Evolutionary conservation across 2,797 vertebrate genomes (phyloP).

Genomic region (Sebastes baramenuke): DNA sequence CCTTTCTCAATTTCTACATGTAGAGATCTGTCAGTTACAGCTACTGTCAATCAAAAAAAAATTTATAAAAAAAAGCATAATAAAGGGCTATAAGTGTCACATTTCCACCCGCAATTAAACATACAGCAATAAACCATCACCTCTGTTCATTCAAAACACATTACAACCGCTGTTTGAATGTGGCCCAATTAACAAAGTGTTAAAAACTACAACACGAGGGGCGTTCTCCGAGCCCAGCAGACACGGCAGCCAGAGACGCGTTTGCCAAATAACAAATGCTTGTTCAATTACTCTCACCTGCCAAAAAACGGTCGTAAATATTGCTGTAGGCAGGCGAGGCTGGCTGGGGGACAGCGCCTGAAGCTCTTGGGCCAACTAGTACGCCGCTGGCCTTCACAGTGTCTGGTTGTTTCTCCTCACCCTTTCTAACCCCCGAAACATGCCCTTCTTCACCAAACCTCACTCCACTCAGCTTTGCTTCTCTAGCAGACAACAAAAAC

Average conservation of each 20-base stretch:
- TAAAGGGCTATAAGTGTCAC: not conserved
- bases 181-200: conserved; percentile 66
- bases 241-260: conserved; percentile 48
- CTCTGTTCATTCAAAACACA: conserved; percentile 35
- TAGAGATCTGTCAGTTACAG: not conserved
- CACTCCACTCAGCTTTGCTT: conserved; percentile 4
- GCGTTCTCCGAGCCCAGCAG: conserved; percentile 39
- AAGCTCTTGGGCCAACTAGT: conserved; percentile 52
- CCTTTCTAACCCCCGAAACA: conserved; percentile 38
- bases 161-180: conserved; percentile 53
- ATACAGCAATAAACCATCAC: conserved; percentile 29
- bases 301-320: conserved; percentile 74
- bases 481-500: not conserved
- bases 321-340: conserved; percentile 61
- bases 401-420: conserved; percentile 31
- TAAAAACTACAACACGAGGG: conserved; percentile 55
- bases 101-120: conserved; percentile 10
- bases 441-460: conserved; percentile 9
- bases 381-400: conserved; percentile 36
- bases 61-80: not conserved
- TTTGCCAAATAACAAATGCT: conserved; percentile 76
- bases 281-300: conserved; percentile 73
- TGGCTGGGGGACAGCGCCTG: conserved; percentile 58
- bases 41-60: not conserved
- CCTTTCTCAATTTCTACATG: not conserved